These are phyloP conservation scores for Trichogramma evanescens DNA, from an alignment of 2,888 invertebrate genomes.

Conservation along the genomic window DNA sequence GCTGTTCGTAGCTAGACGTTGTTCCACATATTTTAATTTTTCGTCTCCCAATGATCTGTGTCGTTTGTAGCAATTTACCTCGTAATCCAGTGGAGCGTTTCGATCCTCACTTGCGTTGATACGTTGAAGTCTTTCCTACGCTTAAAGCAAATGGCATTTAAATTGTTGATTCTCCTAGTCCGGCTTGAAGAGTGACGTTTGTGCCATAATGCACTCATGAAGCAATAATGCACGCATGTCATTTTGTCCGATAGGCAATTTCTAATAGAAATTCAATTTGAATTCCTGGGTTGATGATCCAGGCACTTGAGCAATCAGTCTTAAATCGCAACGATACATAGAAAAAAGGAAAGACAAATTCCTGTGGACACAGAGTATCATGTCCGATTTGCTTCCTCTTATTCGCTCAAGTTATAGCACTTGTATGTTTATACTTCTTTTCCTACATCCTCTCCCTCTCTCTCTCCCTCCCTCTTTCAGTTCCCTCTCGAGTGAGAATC, in stretches of 20 bases:
- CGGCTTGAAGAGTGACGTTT: no score
- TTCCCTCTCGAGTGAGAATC: background rate
- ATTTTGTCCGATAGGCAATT: constrained; percentile 23
- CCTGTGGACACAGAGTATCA: constrained; percentile 2
- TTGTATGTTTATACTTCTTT: background rate
- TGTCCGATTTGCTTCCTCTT: background rate
- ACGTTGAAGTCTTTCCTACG: no score
- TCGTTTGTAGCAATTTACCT: no score
- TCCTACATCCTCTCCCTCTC: background rate
- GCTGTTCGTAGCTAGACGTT: no score
- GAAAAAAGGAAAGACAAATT: constrained; percentile 14
- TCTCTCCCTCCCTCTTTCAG: background rate
- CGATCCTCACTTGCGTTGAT: no score
- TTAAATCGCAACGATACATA: constrained; percentile 14
- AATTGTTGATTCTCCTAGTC: no score
- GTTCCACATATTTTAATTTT: no score
- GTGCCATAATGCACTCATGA: no score
- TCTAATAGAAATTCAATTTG: constrained; percentile 40
- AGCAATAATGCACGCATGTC: no score
- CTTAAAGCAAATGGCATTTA: no score
- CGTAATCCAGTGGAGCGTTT: no score
- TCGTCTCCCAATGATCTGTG: no score
- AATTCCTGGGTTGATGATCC: constrained; percentile 23
- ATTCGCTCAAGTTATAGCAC: background rate
- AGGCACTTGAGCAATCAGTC: constrained; percentile 27